Conservation (phyloP, 1,140 invertebrate species). For the Cryptotermes secundus region DNA sequence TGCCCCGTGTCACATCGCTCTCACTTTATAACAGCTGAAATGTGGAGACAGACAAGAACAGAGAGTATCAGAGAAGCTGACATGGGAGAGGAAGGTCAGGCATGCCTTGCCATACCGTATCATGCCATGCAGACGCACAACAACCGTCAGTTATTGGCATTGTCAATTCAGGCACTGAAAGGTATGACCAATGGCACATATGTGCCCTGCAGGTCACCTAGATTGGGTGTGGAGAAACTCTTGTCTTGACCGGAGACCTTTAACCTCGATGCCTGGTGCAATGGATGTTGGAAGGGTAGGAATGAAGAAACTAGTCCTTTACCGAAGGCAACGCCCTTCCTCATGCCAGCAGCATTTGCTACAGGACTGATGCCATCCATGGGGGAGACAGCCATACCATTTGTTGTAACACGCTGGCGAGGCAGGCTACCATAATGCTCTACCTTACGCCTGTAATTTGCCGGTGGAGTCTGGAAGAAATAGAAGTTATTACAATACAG, state of each 20-base stretch:
- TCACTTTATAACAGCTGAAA: too few species aligned
- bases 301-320: constrained; percentile 60
- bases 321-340: constrained; percentile 67
- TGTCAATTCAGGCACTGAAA: constrained; percentile 4
- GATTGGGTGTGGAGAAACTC: constrained; percentile 85
- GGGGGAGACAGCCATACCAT: constrained; percentile 11
- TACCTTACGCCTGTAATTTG: constrained; percentile 65
- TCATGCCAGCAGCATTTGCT: constrained; percentile 41
- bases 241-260: constrained; percentile 45
- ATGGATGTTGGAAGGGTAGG: constrained; percentile 51
- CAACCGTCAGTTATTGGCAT: constrained; percentile 15
- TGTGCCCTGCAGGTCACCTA: constrained; percentile 64
- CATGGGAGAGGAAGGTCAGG: neutral
- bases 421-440: constrained; percentile 78
- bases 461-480: constrained; percentile 64
- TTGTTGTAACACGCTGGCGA: constrained; percentile 52
- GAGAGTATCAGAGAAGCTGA: too few species aligned
- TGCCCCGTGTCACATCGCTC: too few species aligned
- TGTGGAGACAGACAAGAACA: too few species aligned
- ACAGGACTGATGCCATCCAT: constrained; percentile 37
- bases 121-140: neutral
- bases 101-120: constrained; percentile 4
- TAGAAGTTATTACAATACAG: neutral
- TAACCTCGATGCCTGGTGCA: constrained; percentile 45
- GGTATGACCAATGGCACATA: constrained; percentile 4